phyloP scores from a whole-genome alignment of 1,140 invertebrate genomes.

The Caenorhabditis inopinata region DNA sequence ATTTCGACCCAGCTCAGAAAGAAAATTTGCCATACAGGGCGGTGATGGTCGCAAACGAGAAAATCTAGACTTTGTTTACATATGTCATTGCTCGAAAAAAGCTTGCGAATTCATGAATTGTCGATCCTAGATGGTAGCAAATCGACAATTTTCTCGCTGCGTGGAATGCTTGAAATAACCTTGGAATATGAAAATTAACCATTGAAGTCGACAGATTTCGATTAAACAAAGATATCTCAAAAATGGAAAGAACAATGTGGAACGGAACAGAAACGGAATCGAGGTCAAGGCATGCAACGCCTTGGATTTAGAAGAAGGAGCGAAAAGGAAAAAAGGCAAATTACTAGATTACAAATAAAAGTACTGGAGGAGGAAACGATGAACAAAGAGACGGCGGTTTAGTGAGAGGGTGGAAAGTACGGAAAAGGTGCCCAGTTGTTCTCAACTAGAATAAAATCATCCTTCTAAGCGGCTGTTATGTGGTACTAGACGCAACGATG shows the following conservation, averaged over 20 bases:
- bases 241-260: slow-evolving; percentile 7
- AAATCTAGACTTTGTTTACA: slow-evolving; percentile 25
- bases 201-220: neutral
- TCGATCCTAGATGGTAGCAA: neutral
- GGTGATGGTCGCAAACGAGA: slow-evolving; percentile 1
- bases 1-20: neutral
- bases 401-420: slow-evolving; percentile 26
- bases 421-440: slow-evolving; percentile 30
- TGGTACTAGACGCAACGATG: slow-evolving; percentile 12
- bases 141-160: neutral
- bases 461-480: slow-evolving; percentile 25
- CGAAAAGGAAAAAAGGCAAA: neutral
- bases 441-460: slow-evolving; percentile 6
- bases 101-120: neutral
- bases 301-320: neutral
- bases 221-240: neutral
- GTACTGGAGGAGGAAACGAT: neutral
- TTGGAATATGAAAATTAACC: too few species aligned
- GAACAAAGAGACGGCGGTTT: slow-evolving; percentile 30
- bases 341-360: slow-evolving; percentile 31
- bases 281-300: slow-evolving; percentile 25
- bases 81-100: neutral
- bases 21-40: slow-evolving; percentile 12
- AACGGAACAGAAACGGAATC: slow-evolving; percentile 1
- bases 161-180: too few species aligned